Conservation (phyloP, 2,797 vertebrate species). For the Phataginus tetradactyla region DNA sequence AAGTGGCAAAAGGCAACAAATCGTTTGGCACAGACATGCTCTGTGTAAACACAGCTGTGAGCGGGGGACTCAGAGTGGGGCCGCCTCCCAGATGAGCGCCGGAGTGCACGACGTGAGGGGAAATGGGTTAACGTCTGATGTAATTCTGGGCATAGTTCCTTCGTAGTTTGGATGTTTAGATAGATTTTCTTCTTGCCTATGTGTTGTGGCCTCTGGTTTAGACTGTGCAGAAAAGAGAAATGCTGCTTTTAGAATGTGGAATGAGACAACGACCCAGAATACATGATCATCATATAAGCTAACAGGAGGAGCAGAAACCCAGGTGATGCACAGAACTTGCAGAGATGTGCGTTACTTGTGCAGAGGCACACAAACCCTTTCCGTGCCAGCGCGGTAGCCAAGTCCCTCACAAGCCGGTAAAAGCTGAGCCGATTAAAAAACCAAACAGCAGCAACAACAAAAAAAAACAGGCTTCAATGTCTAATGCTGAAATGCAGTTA, state of each 20-base stretch:
- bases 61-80: neutral
- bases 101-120: neutral
- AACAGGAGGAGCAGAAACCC: neutral
- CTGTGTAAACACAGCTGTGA: slow-evolving; percentile 63
- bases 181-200: neutral
- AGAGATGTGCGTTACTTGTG: neutral
- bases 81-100: slow-evolving; percentile 52
- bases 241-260: neutral
- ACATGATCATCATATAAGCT: neutral
- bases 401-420: neutral
- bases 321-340: neutral
- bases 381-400: neutral
- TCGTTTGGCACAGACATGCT: slow-evolving; percentile 52
- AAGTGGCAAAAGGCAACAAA: slow-evolving; percentile 50
- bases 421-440: neutral
- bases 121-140: neutral
- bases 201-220: slow-evolving; percentile 1
- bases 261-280: neutral
- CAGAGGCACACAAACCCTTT: neutral
- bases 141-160: slow-evolving; percentile 44
- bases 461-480: neutral
- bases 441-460: neutral
- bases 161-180: slow-evolving; percentile 20
- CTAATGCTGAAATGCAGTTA: neutral
- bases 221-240: slow-evolving; percentile 41